Conservation (phyloP, 2,113 vertebrate species). For the Ascaphus truei region DNA sequence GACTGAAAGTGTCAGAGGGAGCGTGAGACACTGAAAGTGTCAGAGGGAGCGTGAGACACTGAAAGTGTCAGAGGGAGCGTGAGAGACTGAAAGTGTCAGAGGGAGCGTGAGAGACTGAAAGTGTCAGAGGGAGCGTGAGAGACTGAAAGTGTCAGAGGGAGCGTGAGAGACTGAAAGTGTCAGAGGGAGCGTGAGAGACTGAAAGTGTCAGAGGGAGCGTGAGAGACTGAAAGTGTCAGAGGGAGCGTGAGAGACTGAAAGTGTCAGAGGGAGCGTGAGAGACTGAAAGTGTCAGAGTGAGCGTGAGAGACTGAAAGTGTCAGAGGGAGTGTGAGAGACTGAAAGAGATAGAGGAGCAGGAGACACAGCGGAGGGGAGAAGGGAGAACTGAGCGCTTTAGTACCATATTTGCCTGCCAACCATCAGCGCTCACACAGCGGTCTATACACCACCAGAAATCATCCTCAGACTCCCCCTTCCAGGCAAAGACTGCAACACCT, state of each 20-base stretch:
- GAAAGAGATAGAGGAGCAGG: not conserved
- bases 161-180: not conserved
- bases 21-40: not conserved
- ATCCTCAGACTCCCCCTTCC: slow-evolving; percentile 97
- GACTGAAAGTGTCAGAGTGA: too few relatives aligned
- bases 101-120: not conserved
- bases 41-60: not conserved
- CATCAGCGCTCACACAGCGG: slow-evolving; percentile 87
- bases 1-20: not conserved
- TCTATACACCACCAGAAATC: slow-evolving; percentile 99
- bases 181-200: too few relatives aligned
- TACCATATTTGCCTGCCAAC: slow-evolving; percentile 98
- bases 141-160: not conserved
- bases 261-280: not conserved
- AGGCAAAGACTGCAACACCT: slow-evolving; percentile 95
- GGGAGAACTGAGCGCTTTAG: not conserved
- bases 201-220: not conserved
- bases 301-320: not conserved
- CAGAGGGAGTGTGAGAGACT: not conserved
- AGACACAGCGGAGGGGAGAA: slow-evolving; percentile 1
- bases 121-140: too few relatives aligned
- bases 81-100: not conserved
- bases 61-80: not conserved
- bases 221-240: not conserved
- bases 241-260: too few relatives aligned